phyloP scores from a whole-genome alignment of 2,113 vertebrate genomes.

The Heterocephalus glaber region DNA sequence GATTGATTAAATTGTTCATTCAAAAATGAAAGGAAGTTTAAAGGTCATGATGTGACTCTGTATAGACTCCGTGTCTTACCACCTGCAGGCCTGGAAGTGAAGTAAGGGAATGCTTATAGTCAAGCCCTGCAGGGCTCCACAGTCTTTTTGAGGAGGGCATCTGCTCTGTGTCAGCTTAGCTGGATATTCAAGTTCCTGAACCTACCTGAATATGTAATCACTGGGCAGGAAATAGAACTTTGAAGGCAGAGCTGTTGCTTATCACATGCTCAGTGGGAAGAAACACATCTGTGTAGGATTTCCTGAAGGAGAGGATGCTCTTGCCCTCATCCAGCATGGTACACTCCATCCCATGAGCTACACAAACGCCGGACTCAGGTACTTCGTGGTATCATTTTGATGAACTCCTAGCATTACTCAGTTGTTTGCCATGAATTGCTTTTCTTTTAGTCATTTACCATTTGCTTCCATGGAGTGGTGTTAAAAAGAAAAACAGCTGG shows the following conservation, averaged over 20 bases:
- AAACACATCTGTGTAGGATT: background rate
- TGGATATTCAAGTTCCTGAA: background rate
- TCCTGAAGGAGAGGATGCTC: background rate
- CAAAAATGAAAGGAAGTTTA: background rate
- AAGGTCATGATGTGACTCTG: background rate
- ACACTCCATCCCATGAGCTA: background rate
- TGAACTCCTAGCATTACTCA: background rate
- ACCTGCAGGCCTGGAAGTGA: background rate
- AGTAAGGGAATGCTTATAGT: background rate
- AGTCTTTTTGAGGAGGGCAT: background rate
- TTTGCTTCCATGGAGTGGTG: background rate
- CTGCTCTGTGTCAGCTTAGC: background rate
- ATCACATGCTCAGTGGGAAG: background rate
- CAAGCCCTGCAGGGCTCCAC: background rate
- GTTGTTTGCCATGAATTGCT: background rate
- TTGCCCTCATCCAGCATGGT: background rate
- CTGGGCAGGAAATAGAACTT: background rate
- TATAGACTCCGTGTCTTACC: background rate
- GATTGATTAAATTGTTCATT: background rate
- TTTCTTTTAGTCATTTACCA: background rate
- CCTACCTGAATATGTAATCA: background rate
- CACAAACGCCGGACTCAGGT: background rate
- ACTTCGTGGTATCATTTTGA: background rate
- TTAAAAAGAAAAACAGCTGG: background rate
- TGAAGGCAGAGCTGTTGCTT: background rate